phyloP scores from a whole-genome alignment of 2,888 invertebrate genomes.

The Capitulum mitella region DNA sequence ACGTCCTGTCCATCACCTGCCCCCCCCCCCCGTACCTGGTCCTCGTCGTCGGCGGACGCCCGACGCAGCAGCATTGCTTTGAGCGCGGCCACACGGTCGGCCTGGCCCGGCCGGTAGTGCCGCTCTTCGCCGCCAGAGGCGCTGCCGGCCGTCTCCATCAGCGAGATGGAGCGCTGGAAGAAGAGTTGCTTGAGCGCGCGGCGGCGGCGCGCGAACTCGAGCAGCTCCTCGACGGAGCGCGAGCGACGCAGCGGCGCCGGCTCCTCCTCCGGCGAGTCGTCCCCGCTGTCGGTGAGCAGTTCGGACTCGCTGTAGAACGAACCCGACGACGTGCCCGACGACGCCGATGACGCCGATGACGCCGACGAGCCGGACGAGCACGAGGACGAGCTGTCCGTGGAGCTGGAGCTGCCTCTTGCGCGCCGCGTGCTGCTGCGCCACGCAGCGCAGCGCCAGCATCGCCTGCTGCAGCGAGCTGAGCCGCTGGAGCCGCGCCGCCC shows the following conservation, averaged over 20 bases:
- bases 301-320: not conserved
- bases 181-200: constrained; percentile 3
- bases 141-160: constrained; percentile 5
- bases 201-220: not conserved
- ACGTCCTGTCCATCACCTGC: too few relatives aligned
- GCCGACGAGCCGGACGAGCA: not conserved
- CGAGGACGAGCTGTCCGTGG: constrained; percentile 5
- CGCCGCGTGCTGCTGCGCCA: not conserved
- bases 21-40: not conserved
- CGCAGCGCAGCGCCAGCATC: constrained; percentile 4
- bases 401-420: not conserved
- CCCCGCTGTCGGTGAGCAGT: not conserved
- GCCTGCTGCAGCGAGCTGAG: not conserved
- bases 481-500: not conserved
- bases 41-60: not conserved
- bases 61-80: not conserved
- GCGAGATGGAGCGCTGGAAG: constrained; percentile 18
- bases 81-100: not conserved
- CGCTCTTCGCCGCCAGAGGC: not conserved
- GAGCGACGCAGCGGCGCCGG: not conserved
- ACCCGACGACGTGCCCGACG: not conserved
- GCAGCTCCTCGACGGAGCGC: constrained; percentile 9
- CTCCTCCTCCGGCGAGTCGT: not conserved
- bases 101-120: not conserved
- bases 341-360: not conserved